A percentile compares a stretch with the other conserved stretches of the same genome.
Evolutionary conservation across 1,140 invertebrate species (phyloP).

Genomic region (Drosophila saltans): DNA sequence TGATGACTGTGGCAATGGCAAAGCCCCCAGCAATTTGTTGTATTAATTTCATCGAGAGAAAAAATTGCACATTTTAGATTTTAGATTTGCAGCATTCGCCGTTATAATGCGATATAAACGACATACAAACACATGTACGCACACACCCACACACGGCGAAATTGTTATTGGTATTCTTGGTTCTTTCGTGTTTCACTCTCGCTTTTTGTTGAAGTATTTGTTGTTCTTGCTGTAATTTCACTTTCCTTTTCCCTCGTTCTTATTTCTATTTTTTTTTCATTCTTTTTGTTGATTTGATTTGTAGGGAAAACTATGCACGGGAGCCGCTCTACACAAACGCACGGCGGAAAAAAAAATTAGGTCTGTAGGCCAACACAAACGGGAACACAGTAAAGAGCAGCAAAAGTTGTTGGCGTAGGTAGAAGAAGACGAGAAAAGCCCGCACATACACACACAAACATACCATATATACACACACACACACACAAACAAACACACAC

Average conservation of each 20-base stretch:
- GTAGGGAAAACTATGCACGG: constrained; percentile 71
- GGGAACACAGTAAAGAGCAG: constrained; percentile 74
- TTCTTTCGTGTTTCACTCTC: constrained; percentile 44
- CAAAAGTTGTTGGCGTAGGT: constrained; percentile 78
- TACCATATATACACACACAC: constrained; percentile 33
- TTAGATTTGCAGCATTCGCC: constrained; percentile 31
- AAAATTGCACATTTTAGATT: constrained; percentile 23
- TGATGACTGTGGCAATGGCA: neutral
- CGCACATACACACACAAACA: constrained; percentile 42
- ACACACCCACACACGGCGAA: neutral
- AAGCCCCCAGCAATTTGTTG: constrained; percentile 3
- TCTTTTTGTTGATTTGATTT: constrained; percentile 62
- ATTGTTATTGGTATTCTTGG: constrained; percentile 22
- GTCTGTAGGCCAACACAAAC: constrained; percentile 82
- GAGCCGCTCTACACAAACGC: constrained; percentile 56
- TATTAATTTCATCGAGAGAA: constrained; percentile 18
- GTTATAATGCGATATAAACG: constrained; percentile 52
- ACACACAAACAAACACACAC: constrained; percentile 2
- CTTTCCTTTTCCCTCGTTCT: constrained; percentile 1
- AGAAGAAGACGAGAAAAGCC: constrained; percentile 75
- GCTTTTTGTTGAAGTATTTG: constrained; percentile 40
- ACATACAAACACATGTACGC: constrained; percentile 32
- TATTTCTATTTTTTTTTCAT: constrained; percentile 35
- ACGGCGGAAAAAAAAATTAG: constrained; percentile 71
- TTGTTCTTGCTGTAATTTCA: constrained; percentile 31